Evolutionary conservation across 2,113 vertebrate genomes (phyloP).

Genomic region (Polyodon spathula): DNA sequence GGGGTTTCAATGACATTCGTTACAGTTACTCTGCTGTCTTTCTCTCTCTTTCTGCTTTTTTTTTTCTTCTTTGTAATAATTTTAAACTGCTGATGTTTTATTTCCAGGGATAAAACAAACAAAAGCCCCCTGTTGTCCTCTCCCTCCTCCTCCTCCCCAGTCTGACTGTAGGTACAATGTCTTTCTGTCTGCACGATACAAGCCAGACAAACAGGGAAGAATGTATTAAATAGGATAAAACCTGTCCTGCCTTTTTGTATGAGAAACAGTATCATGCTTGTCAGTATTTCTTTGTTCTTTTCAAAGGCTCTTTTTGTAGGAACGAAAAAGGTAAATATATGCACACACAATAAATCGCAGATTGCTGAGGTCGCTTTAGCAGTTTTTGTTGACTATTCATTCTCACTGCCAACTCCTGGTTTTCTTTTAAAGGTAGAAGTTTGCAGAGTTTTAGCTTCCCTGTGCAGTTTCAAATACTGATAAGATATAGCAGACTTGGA

Average conservation of each 20-base stretch:
- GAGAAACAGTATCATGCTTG: constrained; percentile 23
- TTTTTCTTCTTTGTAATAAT: constrained; percentile 42
- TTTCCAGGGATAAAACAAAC: constrained; percentile 86
- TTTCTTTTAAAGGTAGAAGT: too few species aligned
- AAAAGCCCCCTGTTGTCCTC: constrained; percentile 60
- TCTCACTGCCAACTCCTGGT: too few species aligned
- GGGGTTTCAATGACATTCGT: background rate
- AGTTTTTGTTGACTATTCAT: too few species aligned
- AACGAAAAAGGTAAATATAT: constrained; percentile 41
- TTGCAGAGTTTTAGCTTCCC: too few species aligned
- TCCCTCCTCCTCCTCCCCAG: constrained; percentile 68
- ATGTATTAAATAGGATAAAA: constrained; percentile 12
- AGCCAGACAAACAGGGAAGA: constrained; percentile 43
- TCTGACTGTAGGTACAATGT: constrained; percentile 90
- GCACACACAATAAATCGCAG: constrained; percentile 24
- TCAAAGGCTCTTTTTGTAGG: constrained; percentile 36
- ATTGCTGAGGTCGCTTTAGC: constrained; percentile 24
- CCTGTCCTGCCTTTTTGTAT: constrained; percentile 24
- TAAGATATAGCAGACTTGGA: too few species aligned
- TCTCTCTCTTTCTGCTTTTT: too few species aligned
- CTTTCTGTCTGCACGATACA: constrained; percentile 77
- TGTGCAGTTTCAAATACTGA: too few species aligned
- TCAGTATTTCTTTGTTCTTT: constrained; percentile 42
- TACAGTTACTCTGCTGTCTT: constrained; percentile 7
- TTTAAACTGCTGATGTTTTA: constrained; percentile 81